phyloP scores from a whole-genome alignment of 2,888 invertebrate genomes.

The Lasius platythorax region DNA sequence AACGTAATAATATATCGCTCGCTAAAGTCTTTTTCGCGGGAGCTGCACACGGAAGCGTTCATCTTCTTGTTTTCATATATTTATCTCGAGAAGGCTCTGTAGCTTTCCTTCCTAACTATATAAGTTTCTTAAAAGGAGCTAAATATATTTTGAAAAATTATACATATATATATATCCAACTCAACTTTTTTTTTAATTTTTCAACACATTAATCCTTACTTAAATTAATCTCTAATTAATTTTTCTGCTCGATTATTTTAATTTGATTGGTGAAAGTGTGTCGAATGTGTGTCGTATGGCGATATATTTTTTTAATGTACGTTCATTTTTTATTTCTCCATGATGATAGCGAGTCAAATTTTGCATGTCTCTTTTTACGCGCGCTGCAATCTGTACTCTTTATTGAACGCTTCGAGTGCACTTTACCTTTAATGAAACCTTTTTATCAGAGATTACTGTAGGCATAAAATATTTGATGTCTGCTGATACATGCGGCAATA shows the following conservation, averaged over 20 bases:
- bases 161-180: too few relatives aligned
- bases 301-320: constrained; percentile 12
- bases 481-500: neutral
- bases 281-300: neutral
- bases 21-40: constrained; percentile 8
- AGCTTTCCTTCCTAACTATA: neutral
- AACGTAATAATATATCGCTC: neutral
- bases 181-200: neutral
- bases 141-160: neutral
- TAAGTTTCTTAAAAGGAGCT: neutral
- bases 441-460: constrained; percentile 31
- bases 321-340: constrained; percentile 1
- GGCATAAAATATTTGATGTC: constrained; percentile 25
- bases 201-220: neutral
- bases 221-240: neutral
- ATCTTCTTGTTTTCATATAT: constrained; percentile 8
- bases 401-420: constrained; percentile 14
- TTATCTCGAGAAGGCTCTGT: neutral
- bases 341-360: constrained; percentile 5
- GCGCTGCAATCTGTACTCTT: neutral
- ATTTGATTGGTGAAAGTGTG: neutral
- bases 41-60: neutral
- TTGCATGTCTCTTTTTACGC: neutral
- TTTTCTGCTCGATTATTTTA: neutral
- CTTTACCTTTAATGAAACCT: constrained; percentile 35